Percentiles rank a stretch among this genome's conserved stretches.
phyloP scores from a whole-genome alignment of 2,113 vertebrate genomes.

The Furnarius figulus region DNA sequence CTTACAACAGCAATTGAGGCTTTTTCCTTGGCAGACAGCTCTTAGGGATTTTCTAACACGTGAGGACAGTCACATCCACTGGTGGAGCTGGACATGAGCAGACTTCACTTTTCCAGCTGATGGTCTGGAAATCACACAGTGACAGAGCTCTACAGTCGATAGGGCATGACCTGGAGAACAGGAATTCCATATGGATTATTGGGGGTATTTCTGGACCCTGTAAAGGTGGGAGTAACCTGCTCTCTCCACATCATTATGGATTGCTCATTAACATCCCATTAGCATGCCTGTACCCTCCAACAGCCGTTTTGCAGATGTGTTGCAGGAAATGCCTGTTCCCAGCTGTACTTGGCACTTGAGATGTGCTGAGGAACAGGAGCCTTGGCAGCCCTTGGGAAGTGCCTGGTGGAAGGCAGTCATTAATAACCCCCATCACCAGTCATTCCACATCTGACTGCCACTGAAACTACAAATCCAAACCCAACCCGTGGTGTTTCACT shows the following conservation, averaged over 20 bases:
- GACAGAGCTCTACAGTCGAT: background rate
- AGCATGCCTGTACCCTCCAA: background rate
- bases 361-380: background rate
- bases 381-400: background rate
- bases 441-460: background rate
- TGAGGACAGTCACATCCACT: background rate
- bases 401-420: background rate
- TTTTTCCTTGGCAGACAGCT: background rate
- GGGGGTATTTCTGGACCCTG: background rate
- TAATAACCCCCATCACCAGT: background rate
- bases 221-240: background rate
- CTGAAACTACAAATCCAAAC: background rate
- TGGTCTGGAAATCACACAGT: background rate
- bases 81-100: background rate
- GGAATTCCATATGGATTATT: background rate
- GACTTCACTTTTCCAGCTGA: background rate
- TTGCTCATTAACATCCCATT: background rate
- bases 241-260: background rate
- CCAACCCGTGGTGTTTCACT: background rate
- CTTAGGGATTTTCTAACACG: background rate
- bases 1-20: background rate
- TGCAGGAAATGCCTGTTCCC: background rate
- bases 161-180: background rate
- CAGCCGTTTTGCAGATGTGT: background rate
- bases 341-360: background rate